Evolutionary conservation across 1,140 invertebrate genomes (phyloP), one percentile per base, ranked within the genome.

Genomic region (Leptopilina clavipes): DNA sequence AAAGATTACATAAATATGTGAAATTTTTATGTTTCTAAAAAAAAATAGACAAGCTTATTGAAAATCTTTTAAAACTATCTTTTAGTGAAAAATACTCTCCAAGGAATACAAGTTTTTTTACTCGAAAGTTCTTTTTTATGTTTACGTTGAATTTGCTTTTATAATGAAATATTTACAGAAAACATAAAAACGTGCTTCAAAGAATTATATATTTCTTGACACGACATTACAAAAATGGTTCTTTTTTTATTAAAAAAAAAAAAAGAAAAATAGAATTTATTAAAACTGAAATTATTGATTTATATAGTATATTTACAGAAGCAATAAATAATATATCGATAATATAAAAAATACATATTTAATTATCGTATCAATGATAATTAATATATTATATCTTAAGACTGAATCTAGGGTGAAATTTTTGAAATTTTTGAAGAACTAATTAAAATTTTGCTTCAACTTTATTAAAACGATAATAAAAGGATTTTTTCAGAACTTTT

Each of bases 131-230:
- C 5, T 10, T n/a, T 45, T 45, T 45, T 52, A 52, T 52, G n/a
- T 52, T 52, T 52, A 52, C 48, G 17, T 52, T 52, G 6, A 52
- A 52, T 52, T 52, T 52, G 37, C 37, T 52, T n/a, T 17, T 52
- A n/a, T 17, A 52, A 52, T 52, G 3, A 52, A 52, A 52, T 52
- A 52, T 52, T 52, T 52, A 17, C n/a, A n/a, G n/a, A 52, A 31
- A 52, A 52, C 12, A n/a, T 45, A 45, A 45, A 45, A 45, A 45
- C 10, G 44, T 45, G 1, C 44, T 45, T 45, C 2, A n/a, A n/a
- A 11, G 14, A 45, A 45, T n/a, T n/a, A n/a, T n/a, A 10, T n/a
- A 14, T 10, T 5, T 45, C 14, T 45, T 11, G 14, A 45, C 12
- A 45, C 11, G 44, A 45, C 1, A 45, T 14, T 45, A 14, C 2